Conservation (phyloP, 2,888 invertebrate species). For the Eledone cirrhosa region DNA sequence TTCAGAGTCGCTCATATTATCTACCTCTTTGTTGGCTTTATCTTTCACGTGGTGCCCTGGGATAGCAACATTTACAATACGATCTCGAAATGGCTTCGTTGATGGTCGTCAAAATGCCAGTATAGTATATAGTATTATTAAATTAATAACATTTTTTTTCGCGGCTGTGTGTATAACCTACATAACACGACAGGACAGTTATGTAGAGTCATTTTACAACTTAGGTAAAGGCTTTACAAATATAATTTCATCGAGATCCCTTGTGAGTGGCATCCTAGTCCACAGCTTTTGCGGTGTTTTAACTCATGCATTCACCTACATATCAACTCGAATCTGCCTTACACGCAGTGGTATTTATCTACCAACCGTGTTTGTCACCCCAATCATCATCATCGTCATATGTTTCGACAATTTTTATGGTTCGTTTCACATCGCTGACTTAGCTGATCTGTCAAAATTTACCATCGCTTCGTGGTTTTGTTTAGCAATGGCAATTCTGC, state of each 20-base stretch:
- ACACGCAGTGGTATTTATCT: slow-evolving; percentile 41
- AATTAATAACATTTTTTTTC: slow-evolving; percentile 33
- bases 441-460: not conserved
- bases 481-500: slow-evolving; percentile 33
- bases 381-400: slow-evolving; percentile 37
- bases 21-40: slow-evolving; percentile 36
- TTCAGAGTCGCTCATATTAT: slow-evolving; percentile 38
- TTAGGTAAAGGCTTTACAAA: slow-evolving; percentile 36
- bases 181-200: slow-evolving; percentile 28
- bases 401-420: slow-evolving; percentile 34
- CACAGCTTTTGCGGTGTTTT: slow-evolving; percentile 38
- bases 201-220: slow-evolving; percentile 34
- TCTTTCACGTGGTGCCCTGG: slow-evolving; percentile 42
- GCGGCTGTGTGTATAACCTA: slow-evolving; percentile 35
- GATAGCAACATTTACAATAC: slow-evolving; percentile 37
- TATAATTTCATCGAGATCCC: slow-evolving; percentile 29
- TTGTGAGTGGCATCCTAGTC: slow-evolving; percentile 35
- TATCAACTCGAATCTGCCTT: slow-evolving; percentile 40
- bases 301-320: slow-evolving; percentile 39
- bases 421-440: not conserved
- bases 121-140: slow-evolving; percentile 38
- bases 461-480: slow-evolving; percentile 31
- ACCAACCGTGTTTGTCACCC: slow-evolving; percentile 45
- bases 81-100: slow-evolving; percentile 35
- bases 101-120: slow-evolving; percentile 38